Percentiles rank a stretch among this genome's conserved stretches.
Evolutionary conservation across 2,113 vertebrate genomes (phyloP).

Genomic region (western clawed frog (Xenopus tropicalis)): DNA sequence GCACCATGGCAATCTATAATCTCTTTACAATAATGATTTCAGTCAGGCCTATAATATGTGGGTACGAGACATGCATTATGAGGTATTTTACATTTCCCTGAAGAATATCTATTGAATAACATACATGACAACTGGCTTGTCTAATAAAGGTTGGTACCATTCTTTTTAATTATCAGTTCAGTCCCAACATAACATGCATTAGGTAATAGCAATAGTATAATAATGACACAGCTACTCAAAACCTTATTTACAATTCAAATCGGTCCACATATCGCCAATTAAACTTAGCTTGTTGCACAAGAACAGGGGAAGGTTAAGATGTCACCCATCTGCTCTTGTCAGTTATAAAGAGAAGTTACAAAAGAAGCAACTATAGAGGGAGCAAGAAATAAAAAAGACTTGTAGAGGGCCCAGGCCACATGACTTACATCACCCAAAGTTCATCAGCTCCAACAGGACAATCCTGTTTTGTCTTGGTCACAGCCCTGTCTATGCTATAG

Average conservation of each 20-base stretch:
- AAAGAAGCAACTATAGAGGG: background rate
- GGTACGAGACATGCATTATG: background rate
- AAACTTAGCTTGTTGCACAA: slow-evolving; percentile 12
- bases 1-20: too few species aligned
- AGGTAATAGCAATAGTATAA: slow-evolving; percentile 2
- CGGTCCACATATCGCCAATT: background rate
- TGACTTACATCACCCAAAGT: too few species aligned
- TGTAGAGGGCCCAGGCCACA: too few species aligned
- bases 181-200: slow-evolving; percentile 29
- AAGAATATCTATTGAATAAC: too few species aligned
- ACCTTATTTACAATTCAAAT: slow-evolving; percentile 30
- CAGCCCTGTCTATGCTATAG: too few species aligned
- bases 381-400: background rate
- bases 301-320: slow-evolving; percentile 10
- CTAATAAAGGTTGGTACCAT: slow-evolving; percentile 1
- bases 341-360: slow-evolving; percentile 8
- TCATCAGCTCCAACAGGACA: too few species aligned
- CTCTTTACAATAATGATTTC: too few species aligned
- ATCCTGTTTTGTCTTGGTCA: too few species aligned
- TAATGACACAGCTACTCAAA: slow-evolving; percentile 16
- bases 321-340: background rate
- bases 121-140: slow-evolving; percentile 12
- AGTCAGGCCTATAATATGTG: background rate
- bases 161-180: slow-evolving; percentile 26
- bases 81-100: too few species aligned